These are phyloP conservation scores for Harpagus bidentatus DNA, from an alignment of 2,113 vertebrate genomes.

Conservation along the genomic window DNA sequence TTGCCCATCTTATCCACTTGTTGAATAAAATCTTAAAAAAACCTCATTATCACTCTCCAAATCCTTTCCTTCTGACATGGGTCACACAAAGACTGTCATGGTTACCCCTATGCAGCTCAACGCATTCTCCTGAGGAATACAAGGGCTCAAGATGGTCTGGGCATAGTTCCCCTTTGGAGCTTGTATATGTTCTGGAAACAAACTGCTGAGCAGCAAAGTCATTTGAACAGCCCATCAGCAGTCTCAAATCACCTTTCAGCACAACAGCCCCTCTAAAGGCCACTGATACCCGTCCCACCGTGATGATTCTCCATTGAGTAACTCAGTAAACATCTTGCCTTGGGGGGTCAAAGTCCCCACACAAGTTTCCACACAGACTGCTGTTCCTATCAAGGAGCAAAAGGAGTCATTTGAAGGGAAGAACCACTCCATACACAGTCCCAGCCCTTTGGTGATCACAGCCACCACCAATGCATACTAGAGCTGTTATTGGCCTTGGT, in stretches of 20 bases:
- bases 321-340: neutral
- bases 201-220: neutral
- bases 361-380: neutral
- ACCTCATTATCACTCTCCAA: neutral
- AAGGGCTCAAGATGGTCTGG: neutral
- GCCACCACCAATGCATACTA: neutral
- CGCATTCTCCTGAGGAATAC: neutral
- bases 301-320: neutral
- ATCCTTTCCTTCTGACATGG: neutral
- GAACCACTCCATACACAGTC: neutral
- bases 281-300: neutral
- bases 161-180: neutral
- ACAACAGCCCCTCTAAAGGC: neutral
- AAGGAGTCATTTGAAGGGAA: neutral
- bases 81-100: neutral
- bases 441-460: neutral
- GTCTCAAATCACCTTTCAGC: neutral
- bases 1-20: neutral
- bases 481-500: neutral
- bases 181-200: neutral
- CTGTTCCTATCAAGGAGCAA: neutral
- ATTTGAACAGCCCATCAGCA: neutral
- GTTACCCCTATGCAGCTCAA: neutral
- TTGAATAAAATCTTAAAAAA: neutral
- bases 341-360: neutral